phyloP scores from a whole-genome alignment of 2,797 vertebrate species.

The Brotula barbata region DNA sequence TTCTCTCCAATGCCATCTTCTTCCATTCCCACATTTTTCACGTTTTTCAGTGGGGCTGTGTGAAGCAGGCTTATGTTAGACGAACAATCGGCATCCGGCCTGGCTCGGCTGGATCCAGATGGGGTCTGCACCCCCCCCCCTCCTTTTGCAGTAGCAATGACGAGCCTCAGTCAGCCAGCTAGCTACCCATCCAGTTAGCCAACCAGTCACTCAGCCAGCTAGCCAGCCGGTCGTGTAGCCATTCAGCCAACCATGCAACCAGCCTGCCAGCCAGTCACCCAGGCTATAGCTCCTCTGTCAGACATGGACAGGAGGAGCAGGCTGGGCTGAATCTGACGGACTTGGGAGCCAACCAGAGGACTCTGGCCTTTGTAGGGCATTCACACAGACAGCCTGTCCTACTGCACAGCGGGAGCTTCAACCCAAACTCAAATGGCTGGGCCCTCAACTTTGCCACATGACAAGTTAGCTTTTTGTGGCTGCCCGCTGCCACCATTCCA shows the following conservation, averaged over 20 bases:
- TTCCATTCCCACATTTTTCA: constrained; percentile 53
- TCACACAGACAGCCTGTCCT: constrained; percentile 68
- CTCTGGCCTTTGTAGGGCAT: constrained; percentile 69
- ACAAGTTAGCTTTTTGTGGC: constrained; percentile 67
- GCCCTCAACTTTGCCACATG: constrained; percentile 68
- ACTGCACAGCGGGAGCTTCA: constrained; percentile 62
- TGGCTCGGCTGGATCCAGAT: constrained; percentile 61
- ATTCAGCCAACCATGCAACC: constrained; percentile 59
- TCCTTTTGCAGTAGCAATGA: constrained; percentile 40
- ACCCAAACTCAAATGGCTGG: constrained; percentile 65
- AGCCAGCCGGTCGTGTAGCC: constrained; percentile 52
- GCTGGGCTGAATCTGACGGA: constrained; percentile 67
- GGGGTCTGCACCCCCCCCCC: constrained; percentile 39
- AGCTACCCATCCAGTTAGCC: constrained; percentile 65
- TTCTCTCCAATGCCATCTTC: constrained; percentile 20
- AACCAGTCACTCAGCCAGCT: constrained; percentile 68
- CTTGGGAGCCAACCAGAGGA: constrained; percentile 71
- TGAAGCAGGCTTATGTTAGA: constrained; percentile 62
- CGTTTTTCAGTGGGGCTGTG: constrained; percentile 41
- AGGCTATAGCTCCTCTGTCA: constrained; percentile 62
- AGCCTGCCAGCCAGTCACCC: constrained; percentile 63
- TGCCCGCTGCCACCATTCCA: constrained; percentile 45
- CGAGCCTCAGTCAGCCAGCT: constrained; percentile 58
- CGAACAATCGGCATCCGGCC: constrained; percentile 57
- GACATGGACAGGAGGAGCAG: constrained; percentile 64